These are phyloP conservation scores for Trematocara zebra DNA, from an alignment of 2,113 vertebrate genomes.

Conservation along the genomic window DNA sequence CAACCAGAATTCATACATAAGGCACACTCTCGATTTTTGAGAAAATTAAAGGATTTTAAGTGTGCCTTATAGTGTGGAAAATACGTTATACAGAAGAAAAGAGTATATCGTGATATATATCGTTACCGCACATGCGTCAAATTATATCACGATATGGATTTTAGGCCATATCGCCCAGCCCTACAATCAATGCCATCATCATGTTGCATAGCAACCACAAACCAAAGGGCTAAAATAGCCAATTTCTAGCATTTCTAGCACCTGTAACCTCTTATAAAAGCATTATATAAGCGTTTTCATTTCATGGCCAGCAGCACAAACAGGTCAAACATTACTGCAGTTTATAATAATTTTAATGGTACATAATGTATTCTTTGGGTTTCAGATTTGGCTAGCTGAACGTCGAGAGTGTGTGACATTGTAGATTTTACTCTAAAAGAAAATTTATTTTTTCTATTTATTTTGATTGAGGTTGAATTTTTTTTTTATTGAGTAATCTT, in stretches of 20 bases:
- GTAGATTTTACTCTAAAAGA: background rate
- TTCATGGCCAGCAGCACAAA: background rate
- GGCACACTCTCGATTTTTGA: too few relatives aligned
- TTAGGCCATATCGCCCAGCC: too few relatives aligned
- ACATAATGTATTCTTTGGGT: background rate
- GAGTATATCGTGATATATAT: too few relatives aligned
- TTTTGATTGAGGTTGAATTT: background rate
- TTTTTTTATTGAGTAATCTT: background rate
- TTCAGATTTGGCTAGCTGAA: background rate
- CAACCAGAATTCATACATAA: too few relatives aligned
- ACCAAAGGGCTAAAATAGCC: background rate
- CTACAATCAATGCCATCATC: background rate
- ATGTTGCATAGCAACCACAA: background rate
- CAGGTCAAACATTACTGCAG: background rate
- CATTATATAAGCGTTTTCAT: background rate
- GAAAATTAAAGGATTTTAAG: too few relatives aligned
- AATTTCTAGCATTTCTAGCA: background rate
- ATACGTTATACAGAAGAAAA: too few relatives aligned
- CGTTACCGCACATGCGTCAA: too few relatives aligned
- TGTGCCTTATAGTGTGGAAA: too few relatives aligned
- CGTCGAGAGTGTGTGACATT: background rate
- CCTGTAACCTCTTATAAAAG: background rate
- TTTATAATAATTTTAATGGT: background rate
- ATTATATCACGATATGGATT: too few relatives aligned
- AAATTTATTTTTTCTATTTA: accelerated